Conservation (phyloP, 2,113 vertebrate species). For the Geococcyx californianus region DNA sequence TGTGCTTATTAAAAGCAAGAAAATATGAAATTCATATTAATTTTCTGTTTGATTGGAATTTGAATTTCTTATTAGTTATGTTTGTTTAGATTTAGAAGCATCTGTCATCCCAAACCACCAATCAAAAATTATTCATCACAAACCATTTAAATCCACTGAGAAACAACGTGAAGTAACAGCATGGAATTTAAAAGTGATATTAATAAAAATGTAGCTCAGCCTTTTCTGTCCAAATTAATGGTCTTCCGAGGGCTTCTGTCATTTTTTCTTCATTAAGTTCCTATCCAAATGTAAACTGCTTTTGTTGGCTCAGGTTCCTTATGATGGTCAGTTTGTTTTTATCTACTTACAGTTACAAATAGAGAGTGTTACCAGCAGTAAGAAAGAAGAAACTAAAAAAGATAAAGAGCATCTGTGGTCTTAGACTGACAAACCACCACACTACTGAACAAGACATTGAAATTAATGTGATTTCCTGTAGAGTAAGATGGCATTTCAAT, state of each 20-base stretch:
- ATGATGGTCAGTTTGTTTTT: neutral
- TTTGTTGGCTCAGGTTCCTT: neutral
- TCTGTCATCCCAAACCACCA: neutral
- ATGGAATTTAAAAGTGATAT: neutral
- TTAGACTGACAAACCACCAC: neutral
- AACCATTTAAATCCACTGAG: constrained; percentile 13
- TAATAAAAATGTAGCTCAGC: constrained; percentile 2
- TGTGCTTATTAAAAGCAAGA: constrained; percentile 43
- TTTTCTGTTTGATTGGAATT: constrained; percentile 64
- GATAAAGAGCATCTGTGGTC: neutral
- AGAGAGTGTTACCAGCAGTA: neutral
- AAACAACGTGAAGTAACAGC: neutral
- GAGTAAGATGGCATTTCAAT: neutral
- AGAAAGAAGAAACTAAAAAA: neutral
- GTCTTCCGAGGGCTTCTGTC: neutral
- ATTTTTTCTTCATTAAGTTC: neutral
- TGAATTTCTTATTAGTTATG: constrained; percentile 62
- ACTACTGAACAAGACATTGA: neutral
- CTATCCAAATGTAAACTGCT: neutral
- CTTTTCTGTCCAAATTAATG: neutral
- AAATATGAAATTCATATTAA: constrained; percentile 57
- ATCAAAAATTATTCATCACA: constrained; percentile 46
- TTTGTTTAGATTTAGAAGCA: constrained; percentile 25
- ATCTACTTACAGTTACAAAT: neutral
- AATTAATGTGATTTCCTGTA: neutral